Evolutionary conservation across 2,113 vertebrate genomes (phyloP).

Genomic region (Aythya baeri): DNA sequence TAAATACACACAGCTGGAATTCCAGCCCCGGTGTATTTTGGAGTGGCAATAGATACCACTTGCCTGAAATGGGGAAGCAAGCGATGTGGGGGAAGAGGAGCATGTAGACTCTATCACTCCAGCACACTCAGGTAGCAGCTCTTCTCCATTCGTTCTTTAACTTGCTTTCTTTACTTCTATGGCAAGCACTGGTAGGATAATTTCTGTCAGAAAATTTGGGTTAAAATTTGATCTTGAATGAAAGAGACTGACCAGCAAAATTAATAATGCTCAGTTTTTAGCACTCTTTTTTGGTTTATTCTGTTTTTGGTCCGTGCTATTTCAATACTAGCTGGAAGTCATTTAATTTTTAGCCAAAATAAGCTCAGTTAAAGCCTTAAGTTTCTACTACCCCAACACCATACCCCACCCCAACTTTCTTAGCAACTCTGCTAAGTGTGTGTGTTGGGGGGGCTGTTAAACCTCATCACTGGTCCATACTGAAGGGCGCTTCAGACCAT

Average conservation of each 20-base stretch:
- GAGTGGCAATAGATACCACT: conserved; percentile 89
- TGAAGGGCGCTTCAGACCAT: background rate
- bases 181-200: background rate
- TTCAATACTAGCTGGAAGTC: background rate
- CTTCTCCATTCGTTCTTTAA: background rate
- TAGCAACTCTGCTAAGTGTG: background rate
- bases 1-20: conserved; percentile 85
- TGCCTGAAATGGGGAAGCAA: conserved; percentile 93
- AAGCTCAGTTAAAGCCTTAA: background rate
- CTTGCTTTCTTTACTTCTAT: background rate
- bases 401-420: background rate
- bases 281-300: background rate
- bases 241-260: background rate
- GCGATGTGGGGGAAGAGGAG: conserved; percentile 87
- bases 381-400: background rate
- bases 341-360: background rate
- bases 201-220: background rate
- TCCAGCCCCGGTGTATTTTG: conserved; percentile 93
- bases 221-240: background rate
- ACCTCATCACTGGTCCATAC: background rate
- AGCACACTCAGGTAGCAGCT: conserved; percentile 85
- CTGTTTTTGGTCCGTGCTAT: background rate
- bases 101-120: conserved; percentile 91
- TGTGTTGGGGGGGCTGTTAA: background rate
- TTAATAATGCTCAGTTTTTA: background rate